A percentile compares a stretch with the other conserved stretches of the same genome.
phyloP scores from a whole-genome alignment of 2,888 invertebrate genomes.

The Parnassius orleans region DNA sequence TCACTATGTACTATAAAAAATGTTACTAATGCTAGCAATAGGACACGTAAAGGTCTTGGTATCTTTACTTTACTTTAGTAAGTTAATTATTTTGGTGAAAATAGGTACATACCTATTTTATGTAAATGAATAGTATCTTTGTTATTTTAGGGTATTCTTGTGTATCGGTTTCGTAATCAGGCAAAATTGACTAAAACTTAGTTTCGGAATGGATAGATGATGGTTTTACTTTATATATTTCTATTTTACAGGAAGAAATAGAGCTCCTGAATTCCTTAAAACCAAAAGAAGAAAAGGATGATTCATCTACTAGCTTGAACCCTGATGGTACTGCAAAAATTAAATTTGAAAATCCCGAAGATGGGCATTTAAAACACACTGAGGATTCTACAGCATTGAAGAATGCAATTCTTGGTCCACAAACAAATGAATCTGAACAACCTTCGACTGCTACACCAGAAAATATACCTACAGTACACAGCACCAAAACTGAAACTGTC shows the following conservation, averaged over 20 bases:
- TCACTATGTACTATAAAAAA: no score
- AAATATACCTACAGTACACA: constrained; percentile 53
- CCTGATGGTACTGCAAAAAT: constrained; percentile 49
- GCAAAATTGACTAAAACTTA: no score
- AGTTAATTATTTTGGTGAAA: no score
- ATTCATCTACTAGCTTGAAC: constrained; percentile 35
- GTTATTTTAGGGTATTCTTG: no score
- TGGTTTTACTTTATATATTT: neutral
- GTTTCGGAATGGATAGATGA: no score
- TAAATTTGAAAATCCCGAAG: constrained; percentile 56
- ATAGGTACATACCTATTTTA: no score
- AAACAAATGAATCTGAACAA: constrained; percentile 52
- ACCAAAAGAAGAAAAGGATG: constrained; percentile 83
- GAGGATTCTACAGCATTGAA: constrained; percentile 72
- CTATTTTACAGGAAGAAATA: constrained; percentile 82
- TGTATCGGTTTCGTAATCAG: no score
- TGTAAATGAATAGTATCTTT: no score
- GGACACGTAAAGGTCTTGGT: no score
- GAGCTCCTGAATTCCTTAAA: constrained; percentile 85
- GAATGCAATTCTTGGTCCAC: constrained; percentile 71
- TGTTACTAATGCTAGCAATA: no score
- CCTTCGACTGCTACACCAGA: constrained; percentile 46
- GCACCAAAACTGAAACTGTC: constrained; percentile 60
- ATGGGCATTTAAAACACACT: constrained; percentile 61
- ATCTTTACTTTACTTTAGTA: no score